Conservation (phyloP, 2,888 invertebrate genomes). For the Cistogaster globosa region DNA sequence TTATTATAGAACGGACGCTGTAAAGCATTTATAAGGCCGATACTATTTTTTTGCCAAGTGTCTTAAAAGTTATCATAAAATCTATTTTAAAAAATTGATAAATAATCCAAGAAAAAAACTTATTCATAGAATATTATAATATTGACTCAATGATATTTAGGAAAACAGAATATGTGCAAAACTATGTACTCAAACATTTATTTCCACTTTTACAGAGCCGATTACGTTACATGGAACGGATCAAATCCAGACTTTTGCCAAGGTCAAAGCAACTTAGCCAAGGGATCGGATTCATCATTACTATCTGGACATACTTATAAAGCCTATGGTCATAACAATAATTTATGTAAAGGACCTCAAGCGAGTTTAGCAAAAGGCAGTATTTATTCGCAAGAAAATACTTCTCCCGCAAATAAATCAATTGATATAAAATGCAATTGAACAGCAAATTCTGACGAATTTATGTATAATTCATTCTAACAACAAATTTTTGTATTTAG, state of each 20-base stretch:
- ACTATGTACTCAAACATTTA: constrained; percentile 23
- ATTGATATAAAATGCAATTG: constrained; percentile 82
- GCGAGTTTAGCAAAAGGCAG: constrained; percentile 90
- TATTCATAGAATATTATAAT: not conserved
- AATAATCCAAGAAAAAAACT: not conserved
- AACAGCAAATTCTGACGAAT: constrained; percentile 45
- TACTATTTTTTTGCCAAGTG: too few species aligned
- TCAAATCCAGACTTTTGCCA: constrained; percentile 87
- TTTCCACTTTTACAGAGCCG: constrained; percentile 84
- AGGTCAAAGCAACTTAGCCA: constrained; percentile 83
- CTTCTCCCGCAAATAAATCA: constrained; percentile 73
- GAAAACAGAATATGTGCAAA: too few species aligned
- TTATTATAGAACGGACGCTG: too few species aligned
- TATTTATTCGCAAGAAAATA: constrained; percentile 88
- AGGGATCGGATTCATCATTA: constrained; percentile 85
- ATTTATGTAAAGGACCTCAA: constrained; percentile 89
- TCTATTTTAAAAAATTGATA: too few species aligned
- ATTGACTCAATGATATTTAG: too few species aligned
- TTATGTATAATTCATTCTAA: constrained; percentile 9
- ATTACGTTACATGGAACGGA: constrained; percentile 93
- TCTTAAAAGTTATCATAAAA: too few species aligned
- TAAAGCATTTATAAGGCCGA: too few species aligned
- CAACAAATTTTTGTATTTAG: not conserved
- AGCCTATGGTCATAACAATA: constrained; percentile 87
- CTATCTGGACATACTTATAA: constrained; percentile 82